Base-by-base conservation (phyloP, 1,140 invertebrate species). In the Pseudomyrmex dendroicus region DNA sequence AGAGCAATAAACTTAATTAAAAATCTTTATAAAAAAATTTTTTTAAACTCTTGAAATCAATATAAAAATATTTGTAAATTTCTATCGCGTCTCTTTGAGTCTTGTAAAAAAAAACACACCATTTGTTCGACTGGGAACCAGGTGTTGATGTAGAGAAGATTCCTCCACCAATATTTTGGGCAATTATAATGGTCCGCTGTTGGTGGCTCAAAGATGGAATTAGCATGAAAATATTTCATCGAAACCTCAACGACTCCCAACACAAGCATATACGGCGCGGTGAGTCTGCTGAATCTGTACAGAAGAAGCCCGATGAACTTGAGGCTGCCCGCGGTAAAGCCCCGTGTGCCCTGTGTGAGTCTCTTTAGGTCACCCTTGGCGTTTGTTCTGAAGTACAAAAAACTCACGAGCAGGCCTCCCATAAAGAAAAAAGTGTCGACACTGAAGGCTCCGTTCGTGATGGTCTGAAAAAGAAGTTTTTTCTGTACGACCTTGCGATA, bases 351-450 rank as follows among this genome's bases (percentile, higher is more conserved):
- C 84, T 97, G 97, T 8, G 96, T 96, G 20, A 97, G 94, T 70
- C 96, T 95, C 74, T 97, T 97, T 73, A 97, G 92, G 89, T 97
- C 97, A 56, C 97, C 96, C 91, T 97, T 97, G 15, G 97, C 96
- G 88, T 96, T 97, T 8, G 97, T 97, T 20, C 97, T 95, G 94
- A 97, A 98, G 92, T 97, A 98, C n/a, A 98, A 94, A 91, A 97
- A 98, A 10, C 97, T 96, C 20, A 98, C 97, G 87, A 98, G 95
- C 87, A 97, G 95, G 20, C 97, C 97, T 73, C 97, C 97, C 86
- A 97, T 96, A 91, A 98, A 97, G 95, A 99, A 99, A 94, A 98
- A 99, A 0, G 98, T 98, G 91, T 98, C 98, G 0, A 99, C 98
- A 84, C 98, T 98, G 92, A 98, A 98, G 0, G 97, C 96, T 0